These are phyloP conservation scores for Coccyzus lansbergi DNA, from an alignment of 2,797 vertebrate genomes.

Conservation along the genomic window DNA sequence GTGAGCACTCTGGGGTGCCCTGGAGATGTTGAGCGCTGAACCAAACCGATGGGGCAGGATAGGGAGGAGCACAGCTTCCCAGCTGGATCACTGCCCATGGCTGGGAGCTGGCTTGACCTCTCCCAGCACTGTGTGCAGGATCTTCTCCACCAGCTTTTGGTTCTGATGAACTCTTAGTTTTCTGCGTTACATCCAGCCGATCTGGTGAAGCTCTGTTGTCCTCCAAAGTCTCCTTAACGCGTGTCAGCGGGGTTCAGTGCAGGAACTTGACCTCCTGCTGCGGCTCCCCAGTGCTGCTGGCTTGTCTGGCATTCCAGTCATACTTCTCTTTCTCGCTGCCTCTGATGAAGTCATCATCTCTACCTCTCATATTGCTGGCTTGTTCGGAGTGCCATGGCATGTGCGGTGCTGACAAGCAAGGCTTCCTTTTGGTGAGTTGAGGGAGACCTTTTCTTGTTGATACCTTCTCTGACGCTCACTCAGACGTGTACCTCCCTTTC, in stretches of 20 bases:
- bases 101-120: not conserved
- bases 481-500: not conserved
- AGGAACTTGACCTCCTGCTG: not conserved
- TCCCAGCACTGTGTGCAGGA: not conserved
- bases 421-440: constrained; percentile 67
- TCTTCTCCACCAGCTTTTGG: not conserved
- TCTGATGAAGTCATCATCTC: constrained; percentile 66
- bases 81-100: not conserved
- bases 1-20: not conserved
- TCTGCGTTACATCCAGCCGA: not conserved
- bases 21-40: not conserved
- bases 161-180: fast-evolving
- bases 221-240: not conserved
- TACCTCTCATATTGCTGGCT: not conserved
- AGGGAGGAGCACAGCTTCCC: not conserved
- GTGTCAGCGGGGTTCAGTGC: not conserved
- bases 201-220: not conserved
- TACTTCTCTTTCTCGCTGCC: not conserved
- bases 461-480: not conserved
- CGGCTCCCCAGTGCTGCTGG: not conserved
- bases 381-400: constrained; percentile 51
- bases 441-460: not conserved
- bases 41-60: not conserved
- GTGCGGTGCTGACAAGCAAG: not conserved
- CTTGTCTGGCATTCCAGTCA: constrained; percentile 27